Evolutionary conservation across 1,140 invertebrate species (phyloP).

Genomic region (Heliconius eleuchia): DNA sequence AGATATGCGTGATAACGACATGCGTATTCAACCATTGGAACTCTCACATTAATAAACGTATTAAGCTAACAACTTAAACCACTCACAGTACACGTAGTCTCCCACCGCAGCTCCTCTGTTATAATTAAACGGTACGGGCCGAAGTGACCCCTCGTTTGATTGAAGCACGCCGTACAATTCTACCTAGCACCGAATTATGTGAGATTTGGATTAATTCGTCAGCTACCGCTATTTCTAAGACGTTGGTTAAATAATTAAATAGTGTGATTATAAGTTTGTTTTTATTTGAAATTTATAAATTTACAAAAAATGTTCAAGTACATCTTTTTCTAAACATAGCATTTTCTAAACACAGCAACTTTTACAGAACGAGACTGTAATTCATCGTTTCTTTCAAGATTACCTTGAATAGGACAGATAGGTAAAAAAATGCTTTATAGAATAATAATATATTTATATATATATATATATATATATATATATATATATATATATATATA

Average conservation of each 20-base stretch:
- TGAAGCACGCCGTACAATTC: neutral
- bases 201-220: neutral
- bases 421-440: no score
- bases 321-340: no score
- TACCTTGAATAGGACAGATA: no score
- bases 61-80: slow-evolving; percentile 13
- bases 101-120: slow-evolving; percentile 23
- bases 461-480: no score
- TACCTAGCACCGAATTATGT: neutral
- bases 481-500: no score
- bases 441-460: no score
- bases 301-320: no score
- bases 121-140: slow-evolving; percentile 32
- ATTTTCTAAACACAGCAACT: no score
- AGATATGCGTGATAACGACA: neutral
- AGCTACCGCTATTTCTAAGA: neutral
- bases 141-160: slow-evolving; percentile 29
- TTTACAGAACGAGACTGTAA: no score
- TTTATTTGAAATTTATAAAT: neutral
- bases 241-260: neutral
- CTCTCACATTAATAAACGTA: neutral
- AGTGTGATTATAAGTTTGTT: neutral
- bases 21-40: neutral
- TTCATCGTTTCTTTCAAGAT: no score
- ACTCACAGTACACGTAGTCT: slow-evolving; percentile 20